Evolutionary conservation across 2,797 vertebrate genomes (phyloP).

Genomic region (Phoeniculus purpureus): DNA sequence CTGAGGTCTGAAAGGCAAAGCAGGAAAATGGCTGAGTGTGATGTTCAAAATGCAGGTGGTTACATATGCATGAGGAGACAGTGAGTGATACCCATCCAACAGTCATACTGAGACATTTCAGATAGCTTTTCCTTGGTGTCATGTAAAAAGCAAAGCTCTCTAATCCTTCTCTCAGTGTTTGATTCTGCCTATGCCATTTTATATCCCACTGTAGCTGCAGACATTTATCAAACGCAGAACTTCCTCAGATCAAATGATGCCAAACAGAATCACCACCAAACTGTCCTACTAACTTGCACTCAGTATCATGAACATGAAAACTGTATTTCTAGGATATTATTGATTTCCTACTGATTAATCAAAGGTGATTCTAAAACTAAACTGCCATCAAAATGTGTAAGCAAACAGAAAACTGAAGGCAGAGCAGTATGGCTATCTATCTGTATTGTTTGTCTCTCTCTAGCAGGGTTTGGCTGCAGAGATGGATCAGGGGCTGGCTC

Average conservation of each 20-base stretch:
- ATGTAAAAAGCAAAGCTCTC: neutral
- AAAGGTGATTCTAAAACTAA: neutral
- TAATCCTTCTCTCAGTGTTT: neutral
- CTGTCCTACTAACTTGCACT: neutral
- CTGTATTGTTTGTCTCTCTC: neutral
- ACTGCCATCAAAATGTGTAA: neutral
- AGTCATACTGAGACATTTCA: neutral
- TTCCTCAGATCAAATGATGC: neutral
- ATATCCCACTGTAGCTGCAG: neutral
- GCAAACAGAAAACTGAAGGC: neutral
- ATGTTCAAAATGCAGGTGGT: neutral
- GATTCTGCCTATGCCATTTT: neutral
- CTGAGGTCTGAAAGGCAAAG: constrained; percentile 85
- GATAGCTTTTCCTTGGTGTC: neutral
- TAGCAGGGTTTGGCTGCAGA: neutral
- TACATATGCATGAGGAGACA: neutral
- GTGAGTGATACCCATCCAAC: neutral
- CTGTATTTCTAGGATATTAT: neutral
- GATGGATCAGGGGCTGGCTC: too few relatives aligned
- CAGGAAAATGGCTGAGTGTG: neutral
- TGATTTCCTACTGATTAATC: neutral
- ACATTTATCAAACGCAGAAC: neutral
- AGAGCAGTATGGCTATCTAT: neutral
- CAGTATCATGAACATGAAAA: neutral
- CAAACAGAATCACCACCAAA: neutral